Conservation (phyloP, 2,113 vertebrate genomes). For the Rousettus leschenaultii region DNA sequence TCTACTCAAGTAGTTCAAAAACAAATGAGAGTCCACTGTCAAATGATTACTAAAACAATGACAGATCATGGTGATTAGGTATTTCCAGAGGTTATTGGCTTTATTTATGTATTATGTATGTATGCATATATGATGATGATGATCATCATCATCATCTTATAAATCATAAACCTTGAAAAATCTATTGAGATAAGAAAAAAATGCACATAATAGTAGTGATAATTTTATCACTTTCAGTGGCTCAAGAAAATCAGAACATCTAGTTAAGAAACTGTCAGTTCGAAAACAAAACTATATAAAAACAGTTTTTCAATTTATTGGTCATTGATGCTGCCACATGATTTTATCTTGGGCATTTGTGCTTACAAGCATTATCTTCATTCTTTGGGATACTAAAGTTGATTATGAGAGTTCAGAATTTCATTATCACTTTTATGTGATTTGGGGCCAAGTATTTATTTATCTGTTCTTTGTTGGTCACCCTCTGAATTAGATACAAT, state of each 20-base stretch:
- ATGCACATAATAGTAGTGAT: background rate
- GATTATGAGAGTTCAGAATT: background rate
- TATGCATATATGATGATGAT: no score
- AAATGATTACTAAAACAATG: background rate
- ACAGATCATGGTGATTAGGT: background rate
- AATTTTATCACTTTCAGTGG: background rate
- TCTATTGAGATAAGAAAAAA: background rate
- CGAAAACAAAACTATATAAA: conserved; percentile 1
- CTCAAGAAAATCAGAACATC: background rate
- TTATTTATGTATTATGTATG: background rate
- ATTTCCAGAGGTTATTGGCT: background rate
- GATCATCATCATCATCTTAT: background rate
- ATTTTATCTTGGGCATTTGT: conserved; percentile 21
- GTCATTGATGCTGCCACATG: background rate
- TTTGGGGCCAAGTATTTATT: background rate
- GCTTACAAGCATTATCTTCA: background rate
- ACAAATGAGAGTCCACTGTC: background rate
- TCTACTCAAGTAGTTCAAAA: background rate
- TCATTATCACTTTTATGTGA: background rate
- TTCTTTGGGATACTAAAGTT: background rate
- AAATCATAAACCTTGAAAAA: background rate
- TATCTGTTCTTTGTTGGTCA: background rate
- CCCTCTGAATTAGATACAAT: background rate
- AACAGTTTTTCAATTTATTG: background rate
- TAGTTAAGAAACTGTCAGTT: background rate